phyloP scores from a whole-genome alignment of 2,888 invertebrate genomes.

The Mesoligia furuncula region DNA sequence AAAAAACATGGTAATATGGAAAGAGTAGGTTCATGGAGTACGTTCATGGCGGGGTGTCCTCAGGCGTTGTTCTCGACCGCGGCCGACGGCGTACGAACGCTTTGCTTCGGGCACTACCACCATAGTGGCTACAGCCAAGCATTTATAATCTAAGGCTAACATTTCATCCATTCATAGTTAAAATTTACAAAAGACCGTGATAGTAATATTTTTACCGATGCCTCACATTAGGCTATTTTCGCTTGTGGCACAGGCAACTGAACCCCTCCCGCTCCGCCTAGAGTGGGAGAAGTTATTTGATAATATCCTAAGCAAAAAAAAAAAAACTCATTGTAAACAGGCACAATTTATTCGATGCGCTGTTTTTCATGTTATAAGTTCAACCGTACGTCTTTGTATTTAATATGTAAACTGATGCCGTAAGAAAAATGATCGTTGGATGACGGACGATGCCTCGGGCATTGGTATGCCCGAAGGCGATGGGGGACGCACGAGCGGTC shows the following conservation, averaged over 20 bases:
- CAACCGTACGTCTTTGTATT: background rate
- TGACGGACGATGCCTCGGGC: conserved; percentile 24
- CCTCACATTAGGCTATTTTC: too few relatives aligned
- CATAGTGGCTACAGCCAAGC: background rate
- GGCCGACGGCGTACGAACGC: conserved; percentile 5
- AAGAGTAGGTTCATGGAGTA: background rate
- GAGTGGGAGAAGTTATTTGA: too few relatives aligned
- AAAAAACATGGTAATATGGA: background rate
- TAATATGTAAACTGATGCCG: background rate
- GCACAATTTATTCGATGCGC: background rate
- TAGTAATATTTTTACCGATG: background rate
- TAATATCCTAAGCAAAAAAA: too few relatives aligned
- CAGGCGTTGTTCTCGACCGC: conserved; percentile 1
- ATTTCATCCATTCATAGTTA: conserved; percentile 7
- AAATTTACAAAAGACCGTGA: background rate
- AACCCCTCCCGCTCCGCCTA: too few relatives aligned
- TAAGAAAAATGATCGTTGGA: conserved; percentile 3
- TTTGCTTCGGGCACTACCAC: conserved; percentile 3
- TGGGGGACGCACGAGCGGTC: conserved; percentile 2
- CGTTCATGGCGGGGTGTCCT: background rate
- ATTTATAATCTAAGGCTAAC: background rate
- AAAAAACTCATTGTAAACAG: background rate
- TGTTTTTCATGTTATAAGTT: background rate
- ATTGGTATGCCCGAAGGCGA: conserved; percentile 20
- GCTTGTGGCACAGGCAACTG: too few relatives aligned